phyloP scores from a whole-genome alignment of 2,797 vertebrate species.

The Xiphorhynchus erythropygius region DNA sequence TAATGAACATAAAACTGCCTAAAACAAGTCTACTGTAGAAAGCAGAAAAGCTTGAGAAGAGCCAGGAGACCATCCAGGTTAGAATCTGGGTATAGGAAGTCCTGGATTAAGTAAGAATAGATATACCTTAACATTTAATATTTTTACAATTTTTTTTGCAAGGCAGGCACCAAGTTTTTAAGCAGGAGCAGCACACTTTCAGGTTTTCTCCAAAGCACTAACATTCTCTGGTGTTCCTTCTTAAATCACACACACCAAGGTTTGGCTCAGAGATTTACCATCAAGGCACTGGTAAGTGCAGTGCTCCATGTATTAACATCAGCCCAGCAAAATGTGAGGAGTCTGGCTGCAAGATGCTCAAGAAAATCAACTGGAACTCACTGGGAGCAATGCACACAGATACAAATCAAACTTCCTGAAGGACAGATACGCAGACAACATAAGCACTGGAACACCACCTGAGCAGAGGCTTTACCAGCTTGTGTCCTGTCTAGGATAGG shows the following conservation, averaged over 20 bases:
- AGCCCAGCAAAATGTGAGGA: background rate
- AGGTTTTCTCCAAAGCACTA: background rate
- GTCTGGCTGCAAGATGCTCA: background rate
- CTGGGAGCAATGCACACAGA: background rate
- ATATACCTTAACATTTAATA: background rate
- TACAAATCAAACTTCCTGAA: background rate
- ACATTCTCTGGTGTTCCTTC: background rate
- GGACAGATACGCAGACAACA: rapidly evolving
- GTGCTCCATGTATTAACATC: background rate
- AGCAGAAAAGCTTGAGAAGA: background rate
- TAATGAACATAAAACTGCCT: background rate
- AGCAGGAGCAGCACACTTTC: background rate
- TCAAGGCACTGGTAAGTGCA: background rate
- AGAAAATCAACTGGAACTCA: background rate
- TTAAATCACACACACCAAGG: background rate
- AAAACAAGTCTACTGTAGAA: background rate
- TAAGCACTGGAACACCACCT: background rate
- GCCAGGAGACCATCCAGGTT: background rate
- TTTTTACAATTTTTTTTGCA: background rate
- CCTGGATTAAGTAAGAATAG: background rate
- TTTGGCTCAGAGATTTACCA: background rate
- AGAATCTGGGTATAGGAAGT: background rate
- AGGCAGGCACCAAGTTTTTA: background rate
- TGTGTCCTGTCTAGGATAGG: background rate
- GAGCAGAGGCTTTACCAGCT: background rate